phyloP scores from a whole-genome alignment of 2,797 vertebrate species.

The Chromobotia macracanthus region DNA sequence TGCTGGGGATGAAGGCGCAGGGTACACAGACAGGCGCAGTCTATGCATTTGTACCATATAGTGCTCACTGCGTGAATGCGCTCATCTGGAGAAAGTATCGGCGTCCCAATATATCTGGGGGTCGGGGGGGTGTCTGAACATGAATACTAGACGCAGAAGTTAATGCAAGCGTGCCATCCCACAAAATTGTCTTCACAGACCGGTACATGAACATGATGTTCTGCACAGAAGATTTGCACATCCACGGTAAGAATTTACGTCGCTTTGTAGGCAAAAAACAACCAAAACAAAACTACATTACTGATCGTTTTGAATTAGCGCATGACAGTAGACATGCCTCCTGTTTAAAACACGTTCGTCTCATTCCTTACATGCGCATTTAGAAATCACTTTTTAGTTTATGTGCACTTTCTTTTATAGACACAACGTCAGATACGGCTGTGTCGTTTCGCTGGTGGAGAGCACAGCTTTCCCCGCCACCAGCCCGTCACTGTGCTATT shows the following conservation, averaged over 20 bases:
- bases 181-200: neutral
- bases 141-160: constrained; percentile 4
- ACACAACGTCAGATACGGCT: constrained; percentile 18
- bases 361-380: neutral
- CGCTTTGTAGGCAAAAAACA: neutral
- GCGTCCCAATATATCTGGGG: constrained; percentile 4
- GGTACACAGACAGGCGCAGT: constrained; percentile 17
- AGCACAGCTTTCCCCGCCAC: constrained; percentile 61
- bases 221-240: neutral
- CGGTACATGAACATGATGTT: neutral
- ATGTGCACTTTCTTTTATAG: neutral
- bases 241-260: neutral
- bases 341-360: neutral
- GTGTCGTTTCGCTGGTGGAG: constrained; percentile 66
- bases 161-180: constrained; percentile 17
- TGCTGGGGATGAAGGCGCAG: neutral
- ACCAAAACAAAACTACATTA: neutral
- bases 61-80: constrained; percentile 37
- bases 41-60: constrained; percentile 24
- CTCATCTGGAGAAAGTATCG: constrained; percentile 20
- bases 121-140: neutral
- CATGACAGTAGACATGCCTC: no score
- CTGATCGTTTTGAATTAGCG: neutral
- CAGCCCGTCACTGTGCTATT: constrained; percentile 87
- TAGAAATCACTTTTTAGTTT: neutral